phyloP scores from a whole-genome alignment of 2,113 vertebrate genomes.

The Patagioenas fasciata region DNA sequence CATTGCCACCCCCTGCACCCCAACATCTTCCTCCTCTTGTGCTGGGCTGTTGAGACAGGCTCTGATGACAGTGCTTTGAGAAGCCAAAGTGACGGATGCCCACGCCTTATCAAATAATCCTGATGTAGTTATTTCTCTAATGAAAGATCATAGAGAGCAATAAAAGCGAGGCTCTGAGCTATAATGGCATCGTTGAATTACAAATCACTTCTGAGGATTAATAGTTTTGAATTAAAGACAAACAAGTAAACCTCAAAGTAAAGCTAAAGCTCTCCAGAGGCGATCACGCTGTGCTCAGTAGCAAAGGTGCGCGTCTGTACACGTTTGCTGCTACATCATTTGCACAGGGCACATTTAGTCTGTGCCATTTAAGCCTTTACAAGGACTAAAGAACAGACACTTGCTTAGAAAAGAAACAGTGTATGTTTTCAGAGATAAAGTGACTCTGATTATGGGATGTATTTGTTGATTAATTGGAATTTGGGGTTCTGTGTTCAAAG shows the following conservation, averaged over 20 bases:
- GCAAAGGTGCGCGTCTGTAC: neutral
- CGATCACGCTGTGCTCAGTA: neutral
- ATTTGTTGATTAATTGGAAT: neutral
- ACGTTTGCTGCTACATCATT: neutral
- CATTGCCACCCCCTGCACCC: neutral
- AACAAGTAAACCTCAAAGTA: neutral
- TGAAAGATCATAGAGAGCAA: neutral
- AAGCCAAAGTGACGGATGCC: neutral
- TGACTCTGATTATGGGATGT: neutral
- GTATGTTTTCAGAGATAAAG: neutral
- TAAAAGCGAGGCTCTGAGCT: neutral
- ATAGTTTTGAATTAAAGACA: neutral
- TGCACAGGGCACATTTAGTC: neutral
- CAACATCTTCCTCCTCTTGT: neutral
- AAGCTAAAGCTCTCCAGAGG: neutral
- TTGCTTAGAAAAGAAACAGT: neutral
- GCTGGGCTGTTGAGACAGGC: neutral
- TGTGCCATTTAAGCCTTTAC: neutral
- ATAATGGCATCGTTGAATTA: neutral
- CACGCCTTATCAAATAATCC: constrained; percentile 4
- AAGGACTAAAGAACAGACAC: neutral
- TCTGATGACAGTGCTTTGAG: neutral
- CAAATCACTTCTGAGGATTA: neutral
- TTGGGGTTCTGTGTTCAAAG: neutral
- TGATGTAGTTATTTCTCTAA: constrained; percentile 22